Percentiles rank a stretch among this genome's conserved stretches.
These are phyloP conservation scores for Allygus modestus DNA, from an alignment of 2,888 invertebrate genomes.

Conservation along the genomic window DNA sequence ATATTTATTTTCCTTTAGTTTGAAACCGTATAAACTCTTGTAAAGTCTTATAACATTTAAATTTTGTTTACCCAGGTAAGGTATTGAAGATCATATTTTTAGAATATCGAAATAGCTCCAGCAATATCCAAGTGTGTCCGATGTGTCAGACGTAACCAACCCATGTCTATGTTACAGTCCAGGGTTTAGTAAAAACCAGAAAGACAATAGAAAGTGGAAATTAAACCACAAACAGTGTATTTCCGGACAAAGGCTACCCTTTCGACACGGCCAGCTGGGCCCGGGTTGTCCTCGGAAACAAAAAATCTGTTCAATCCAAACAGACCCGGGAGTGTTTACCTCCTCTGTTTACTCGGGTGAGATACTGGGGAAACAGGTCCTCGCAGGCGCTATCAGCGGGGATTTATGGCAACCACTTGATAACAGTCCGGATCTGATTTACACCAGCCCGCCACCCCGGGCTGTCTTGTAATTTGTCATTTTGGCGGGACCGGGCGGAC, in stretches of 20 bases:
- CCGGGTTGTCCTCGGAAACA: constrained; percentile 10
- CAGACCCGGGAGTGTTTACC: constrained; percentile 1
- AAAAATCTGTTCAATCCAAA: constrained; percentile 4
- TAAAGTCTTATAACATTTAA: too few species aligned
- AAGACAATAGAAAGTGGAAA: not conserved
- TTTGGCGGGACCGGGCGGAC: not conserved
- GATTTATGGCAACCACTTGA: constrained; percentile 34
- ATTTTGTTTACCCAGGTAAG: too few species aligned
- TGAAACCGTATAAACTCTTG: too few species aligned
- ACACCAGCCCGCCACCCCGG: not conserved
- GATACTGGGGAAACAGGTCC: not conserved
- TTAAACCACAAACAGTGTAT: not conserved
- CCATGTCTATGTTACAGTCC: too few species aligned
- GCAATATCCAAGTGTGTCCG: too few species aligned
- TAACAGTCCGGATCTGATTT: constrained; percentile 9
- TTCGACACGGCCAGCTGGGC: constrained; percentile 19
- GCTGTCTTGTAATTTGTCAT: constrained; percentile 10
- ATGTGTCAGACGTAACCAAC: too few species aligned
- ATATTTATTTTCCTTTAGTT: too few species aligned
- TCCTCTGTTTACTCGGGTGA: not conserved
- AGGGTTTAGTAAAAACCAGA: too few species aligned
- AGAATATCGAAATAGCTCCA: too few species aligned
- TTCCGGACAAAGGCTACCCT: not conserved
- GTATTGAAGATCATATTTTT: too few species aligned
- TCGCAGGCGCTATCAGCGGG: not conserved